Conservation (phyloP, 1,140 invertebrate species). For the Ostrea denselamellosa region DNA sequence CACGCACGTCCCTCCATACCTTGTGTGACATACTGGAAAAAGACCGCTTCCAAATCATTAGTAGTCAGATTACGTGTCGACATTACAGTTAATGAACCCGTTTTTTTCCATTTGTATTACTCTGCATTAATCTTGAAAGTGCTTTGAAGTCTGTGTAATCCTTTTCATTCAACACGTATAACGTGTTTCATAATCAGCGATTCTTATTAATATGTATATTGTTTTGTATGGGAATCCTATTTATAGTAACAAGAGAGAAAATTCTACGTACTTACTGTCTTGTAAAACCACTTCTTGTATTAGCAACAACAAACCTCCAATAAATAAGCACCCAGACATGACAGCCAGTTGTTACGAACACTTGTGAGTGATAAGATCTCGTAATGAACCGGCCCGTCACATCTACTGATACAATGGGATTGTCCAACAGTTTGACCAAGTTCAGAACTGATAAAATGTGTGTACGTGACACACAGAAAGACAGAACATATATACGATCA, state of each 20-base stretch:
- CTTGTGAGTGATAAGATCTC: background rate
- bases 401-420: too few relatives aligned
- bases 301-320: background rate
- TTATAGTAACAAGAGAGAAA: background rate
- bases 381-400: too few relatives aligned
- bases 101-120: too few relatives aligned
- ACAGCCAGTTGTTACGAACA: background rate
- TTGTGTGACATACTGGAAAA: slow-evolving; percentile 53
- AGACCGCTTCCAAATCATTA: too few relatives aligned
- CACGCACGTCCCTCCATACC: slow-evolving; percentile 56
- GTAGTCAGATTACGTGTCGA: too few relatives aligned
- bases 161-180: too few relatives aligned
- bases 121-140: too few relatives aligned
- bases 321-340: background rate
- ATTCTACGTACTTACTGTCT: background rate
- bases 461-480: background rate
- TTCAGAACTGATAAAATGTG: background rate
- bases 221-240: too few relatives aligned
- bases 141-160: too few relatives aligned
- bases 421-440: background rate
- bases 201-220: too few relatives aligned
- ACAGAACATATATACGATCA: background rate
- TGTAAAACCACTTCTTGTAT: background rate
- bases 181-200: too few relatives aligned
- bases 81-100: too few relatives aligned